A percentile compares a stretch with the other conserved stretches of the same genome.
phyloP scores from a whole-genome alignment of 2,113 vertebrate genomes.

The Dascyllus trimaculatus region DNA sequence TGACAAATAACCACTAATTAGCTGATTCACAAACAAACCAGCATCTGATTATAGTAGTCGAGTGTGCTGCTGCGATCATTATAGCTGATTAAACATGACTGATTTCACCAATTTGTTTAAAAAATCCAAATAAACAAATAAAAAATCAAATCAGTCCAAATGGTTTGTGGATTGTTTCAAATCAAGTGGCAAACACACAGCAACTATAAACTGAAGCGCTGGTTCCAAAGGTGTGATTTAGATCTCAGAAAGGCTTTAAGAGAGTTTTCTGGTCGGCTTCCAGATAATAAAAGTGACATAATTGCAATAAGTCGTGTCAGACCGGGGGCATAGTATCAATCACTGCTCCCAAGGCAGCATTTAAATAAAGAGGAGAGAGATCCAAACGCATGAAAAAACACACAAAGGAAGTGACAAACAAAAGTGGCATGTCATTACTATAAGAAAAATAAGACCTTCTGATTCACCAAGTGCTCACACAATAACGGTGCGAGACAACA shows the following conservation, averaged over 20 bases:
- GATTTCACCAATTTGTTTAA: conserved; percentile 38
- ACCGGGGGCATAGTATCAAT: background rate
- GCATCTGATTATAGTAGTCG: conserved; percentile 57
- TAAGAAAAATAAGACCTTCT: background rate
- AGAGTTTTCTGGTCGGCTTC: conserved; percentile 14
- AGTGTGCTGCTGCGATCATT: conserved; percentile 42
- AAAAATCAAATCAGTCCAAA: background rate
- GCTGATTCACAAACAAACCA: conserved; percentile 42
- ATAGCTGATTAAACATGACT: conserved; percentile 48
- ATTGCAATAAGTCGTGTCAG: conserved; percentile 22
- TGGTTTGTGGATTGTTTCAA: conserved; percentile 10
- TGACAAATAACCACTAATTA: conserved; percentile 63
- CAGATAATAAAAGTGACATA: conserved; percentile 15
- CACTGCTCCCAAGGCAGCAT: background rate
- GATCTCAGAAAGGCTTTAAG: conserved; percentile 13
- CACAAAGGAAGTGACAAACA: background rate
- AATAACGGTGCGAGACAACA: background rate
- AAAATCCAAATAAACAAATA: background rate
- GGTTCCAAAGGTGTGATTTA: conserved; percentile 1
- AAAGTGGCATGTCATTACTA: background rate
- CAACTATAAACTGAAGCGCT: background rate
- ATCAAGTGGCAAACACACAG: background rate
- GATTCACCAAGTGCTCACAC: background rate
- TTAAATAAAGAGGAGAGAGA: conserved; percentile 26
- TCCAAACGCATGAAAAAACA: conserved; percentile 4